These are phyloP conservation scores for Hemibagrus wyckioides DNA, from an alignment of 2,113 vertebrate genomes.

Conservation along the genomic window DNA sequence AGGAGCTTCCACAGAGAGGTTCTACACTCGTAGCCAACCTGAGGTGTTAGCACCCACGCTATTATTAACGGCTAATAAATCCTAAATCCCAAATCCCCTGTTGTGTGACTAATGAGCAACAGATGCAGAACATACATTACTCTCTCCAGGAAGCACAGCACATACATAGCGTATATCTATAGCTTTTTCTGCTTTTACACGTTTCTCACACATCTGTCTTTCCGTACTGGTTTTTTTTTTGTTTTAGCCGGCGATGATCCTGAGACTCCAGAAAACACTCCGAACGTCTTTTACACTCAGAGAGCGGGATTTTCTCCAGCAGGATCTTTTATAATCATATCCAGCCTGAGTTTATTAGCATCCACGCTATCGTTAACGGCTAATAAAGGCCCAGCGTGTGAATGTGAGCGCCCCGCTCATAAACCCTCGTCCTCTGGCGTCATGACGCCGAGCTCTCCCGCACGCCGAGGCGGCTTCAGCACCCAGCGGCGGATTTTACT, in stretches of 20 bases:
- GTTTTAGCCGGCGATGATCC: not conserved
- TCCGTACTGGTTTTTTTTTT: not conserved
- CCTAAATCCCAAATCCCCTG: constrained; percentile 25
- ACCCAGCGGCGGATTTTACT: constrained; percentile 46
- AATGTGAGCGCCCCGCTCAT: not conserved
- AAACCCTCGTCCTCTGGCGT: constrained; percentile 21
- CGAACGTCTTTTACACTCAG: not conserved
- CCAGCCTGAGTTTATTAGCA: constrained; percentile 6
- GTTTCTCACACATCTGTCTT: not conserved
- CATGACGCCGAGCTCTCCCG: not conserved
- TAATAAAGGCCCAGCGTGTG: constrained; percentile 16
- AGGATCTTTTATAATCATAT: constrained; percentile 12
- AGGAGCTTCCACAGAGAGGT: not conserved
- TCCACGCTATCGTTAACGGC: constrained; percentile 23
- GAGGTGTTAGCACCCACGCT: constrained; percentile 22
- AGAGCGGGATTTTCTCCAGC: not conserved
- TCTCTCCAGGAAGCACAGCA: not conserved
- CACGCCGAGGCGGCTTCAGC: constrained; percentile 5
- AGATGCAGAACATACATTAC: constrained; percentile 28
- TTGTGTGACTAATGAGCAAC: constrained; percentile 28
- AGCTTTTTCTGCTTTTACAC: constrained; percentile 1
- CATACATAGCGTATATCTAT: not conserved
- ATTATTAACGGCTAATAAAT: constrained; percentile 34
- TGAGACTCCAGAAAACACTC: not conserved
- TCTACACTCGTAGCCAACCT: not conserved